Base-by-base conservation (phyloP, 2,113 vertebrate species). In the Clinocottus analis region DNA sequence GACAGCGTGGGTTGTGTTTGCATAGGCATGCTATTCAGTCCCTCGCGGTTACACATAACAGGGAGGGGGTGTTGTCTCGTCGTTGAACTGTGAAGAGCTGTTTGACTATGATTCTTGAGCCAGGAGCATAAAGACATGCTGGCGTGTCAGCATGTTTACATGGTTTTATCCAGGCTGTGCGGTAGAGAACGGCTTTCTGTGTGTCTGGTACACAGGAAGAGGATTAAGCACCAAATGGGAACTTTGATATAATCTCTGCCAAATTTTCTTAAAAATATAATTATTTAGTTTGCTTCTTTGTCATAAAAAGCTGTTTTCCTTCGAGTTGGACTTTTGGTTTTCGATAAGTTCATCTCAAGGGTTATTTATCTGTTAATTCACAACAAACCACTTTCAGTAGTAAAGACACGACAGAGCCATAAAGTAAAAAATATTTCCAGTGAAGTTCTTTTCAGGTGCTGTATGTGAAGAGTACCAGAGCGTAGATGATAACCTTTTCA, bases 71-170 rank as follows among this genome's bases (percentile, higher is more conserved):
- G 75, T 67, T 88, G 79, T 72, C 76, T 79, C 51, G 39, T 39
- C 71, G 45, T 5, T 86, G 82, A 89, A 80, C 83, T 82, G 84
- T 76, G 80, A 79, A 64, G 4, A 82, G 68, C 43, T 74, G 79
- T 77, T 80, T 74, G 25, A 67, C 27, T 72, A 5, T 5, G 16
- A 16, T 19, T 51, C 35, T 62, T 37, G 72, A 41, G 56, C 27
- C 63, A 53, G 41, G 47, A 45, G 19, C 29, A 67, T 25, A 12
- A 5, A 21, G 43, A 17, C n/a, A 13, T 56, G 29, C 29, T 41
- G 17, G 45, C 45, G 19, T n/a, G 65, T 21, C 31, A 68, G 35
- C 45, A 25, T 72, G 49, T 71, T 19, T 35, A 5, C 27, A 5
- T 47, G 23, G 19, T 56, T 59, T 63, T 51, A 65, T n/a, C 43